Conservation (phyloP, 2,113 vertebrate species). For the Pyxicephalus adspersus region DNA sequence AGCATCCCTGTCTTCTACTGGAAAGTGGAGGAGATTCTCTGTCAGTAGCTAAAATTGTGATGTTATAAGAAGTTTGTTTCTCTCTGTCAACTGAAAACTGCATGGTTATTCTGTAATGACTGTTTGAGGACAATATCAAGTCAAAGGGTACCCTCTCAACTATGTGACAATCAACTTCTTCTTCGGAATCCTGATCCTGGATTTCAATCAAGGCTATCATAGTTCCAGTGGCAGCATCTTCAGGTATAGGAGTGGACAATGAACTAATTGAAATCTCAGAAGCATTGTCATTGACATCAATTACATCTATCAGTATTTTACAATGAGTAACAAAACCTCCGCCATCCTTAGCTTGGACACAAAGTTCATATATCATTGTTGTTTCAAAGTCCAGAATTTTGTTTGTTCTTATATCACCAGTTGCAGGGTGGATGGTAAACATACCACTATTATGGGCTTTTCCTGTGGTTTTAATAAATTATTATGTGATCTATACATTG, state of each 20-base stretch:
- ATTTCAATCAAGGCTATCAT: constrained; percentile 64
- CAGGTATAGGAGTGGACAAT: constrained; percentile 61
- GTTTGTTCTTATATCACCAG: constrained; percentile 59
- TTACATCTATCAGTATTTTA: constrained; percentile 66
- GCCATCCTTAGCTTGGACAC: constrained; percentile 67
- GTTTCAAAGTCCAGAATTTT: constrained; percentile 64
- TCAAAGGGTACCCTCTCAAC: constrained; percentile 65
- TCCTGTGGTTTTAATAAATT: constrained; percentile 60
- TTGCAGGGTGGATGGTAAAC: constrained; percentile 61
- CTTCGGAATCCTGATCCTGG: constrained; percentile 67
- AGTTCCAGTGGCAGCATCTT: constrained; percentile 58
- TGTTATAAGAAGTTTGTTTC: constrained; percentile 50
- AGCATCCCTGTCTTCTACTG: constrained; percentile 61
- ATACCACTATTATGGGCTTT: constrained; percentile 24
- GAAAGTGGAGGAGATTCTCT: constrained; percentile 58
- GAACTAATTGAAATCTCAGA: constrained; percentile 65
- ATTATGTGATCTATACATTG: constrained; percentile 64
- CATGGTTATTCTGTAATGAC: constrained; percentile 67
- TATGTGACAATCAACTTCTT: constrained; percentile 66
- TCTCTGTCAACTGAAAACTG: constrained; percentile 63
- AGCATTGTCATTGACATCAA: constrained; percentile 69
- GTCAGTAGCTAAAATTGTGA: constrained; percentile 60
- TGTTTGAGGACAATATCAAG: constrained; percentile 65
- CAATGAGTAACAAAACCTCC: constrained; percentile 66
- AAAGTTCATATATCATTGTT: constrained; percentile 60